These are phyloP conservation scores for Halictus ligatus DNA, from an alignment of 2,888 invertebrate genomes.

Conservation along the genomic window DNA sequence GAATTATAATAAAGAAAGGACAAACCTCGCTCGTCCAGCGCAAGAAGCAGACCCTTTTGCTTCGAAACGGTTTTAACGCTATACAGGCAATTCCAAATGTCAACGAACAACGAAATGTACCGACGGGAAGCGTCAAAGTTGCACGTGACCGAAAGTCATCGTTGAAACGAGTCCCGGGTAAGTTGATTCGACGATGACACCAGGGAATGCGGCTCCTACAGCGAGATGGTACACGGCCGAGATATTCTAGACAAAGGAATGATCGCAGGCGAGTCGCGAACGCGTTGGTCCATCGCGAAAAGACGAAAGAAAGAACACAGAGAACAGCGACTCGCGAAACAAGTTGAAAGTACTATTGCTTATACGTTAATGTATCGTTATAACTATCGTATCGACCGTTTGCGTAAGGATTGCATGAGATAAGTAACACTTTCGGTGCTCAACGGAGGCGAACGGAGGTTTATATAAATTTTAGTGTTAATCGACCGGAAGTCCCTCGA, in stretches of 20 bases:
- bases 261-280: not conserved
- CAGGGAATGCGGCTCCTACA: conserved; percentile 32
- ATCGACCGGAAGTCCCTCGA: conserved; percentile 17
- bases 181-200: not conserved
- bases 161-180: not conserved
- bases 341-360: conserved; percentile 82
- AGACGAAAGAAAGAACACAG: not conserved
- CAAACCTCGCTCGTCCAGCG: not conserved
- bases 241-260: not conserved
- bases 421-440: conserved; percentile 70
- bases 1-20: not conserved
- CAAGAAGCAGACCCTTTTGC: not conserved
- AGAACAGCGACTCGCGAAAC: conserved; percentile 66
- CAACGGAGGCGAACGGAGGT: conserved; percentile 57
- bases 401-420: conserved; percentile 67
- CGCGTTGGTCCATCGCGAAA: conserved; percentile 34
- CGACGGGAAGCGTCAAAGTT: not conserved
- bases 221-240: conserved; percentile 9
- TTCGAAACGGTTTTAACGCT: not conserved
- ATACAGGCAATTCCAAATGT: not conserved
- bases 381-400: conserved; percentile 69
- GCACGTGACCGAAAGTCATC: not conserved
- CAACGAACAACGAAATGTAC: not conserved
- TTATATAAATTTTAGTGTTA: conserved; percentile 64
- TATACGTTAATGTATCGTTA: conserved; percentile 78